Evolutionary conservation across 2,113 vertebrate species (phyloP), one percentile per base, ranked within the genome.

Genomic region (Archilochus colubris): DNA sequence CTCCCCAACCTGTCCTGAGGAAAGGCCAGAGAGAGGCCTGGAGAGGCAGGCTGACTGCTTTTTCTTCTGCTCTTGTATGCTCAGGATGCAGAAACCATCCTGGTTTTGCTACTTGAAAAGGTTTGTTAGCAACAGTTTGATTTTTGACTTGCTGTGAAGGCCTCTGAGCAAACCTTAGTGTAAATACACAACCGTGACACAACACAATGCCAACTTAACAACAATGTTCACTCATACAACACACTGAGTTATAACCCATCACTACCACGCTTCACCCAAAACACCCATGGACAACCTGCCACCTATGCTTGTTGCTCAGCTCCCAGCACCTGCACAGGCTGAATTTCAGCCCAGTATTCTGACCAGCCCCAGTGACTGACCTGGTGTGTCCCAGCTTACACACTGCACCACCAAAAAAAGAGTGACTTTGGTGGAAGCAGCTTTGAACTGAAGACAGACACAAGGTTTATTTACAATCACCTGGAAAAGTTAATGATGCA

Each of bases 381-480:
- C 40, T 40, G 40, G 40, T 40, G 40, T 40, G 40, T 40, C 40
- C 40, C 40, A 0, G 6, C 21, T 13, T 14, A 0, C 9, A 76
- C 38, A 23, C 55, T 46, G 19, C 0, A 8, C 15, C 31, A 11
- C 28, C 48, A 33, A 38, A 68, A 15, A 12, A 54, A 40, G 31
- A 20, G 46, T 9, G 36, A 30, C 63, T 13, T 14, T 38, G n/a
- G 46, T 5, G 14, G 27, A 67, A 38, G 27, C 13, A 48, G 54
- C 62, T 62, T 23, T 62, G 70, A 46, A 23, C 38, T 9, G 19
- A n/a, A 40, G 54, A 33, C 30, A 19, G 54, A 10, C 59, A 5
- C 0, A 1, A 36, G 12, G 27, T 25, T 36, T 54, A 70, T 58
- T n/a, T 36, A 22, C 24, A 14, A 5, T 19, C 0, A 0, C 36